Conservation (phyloP, 2,113 vertebrate genomes). For the Upupa epops region DNA sequence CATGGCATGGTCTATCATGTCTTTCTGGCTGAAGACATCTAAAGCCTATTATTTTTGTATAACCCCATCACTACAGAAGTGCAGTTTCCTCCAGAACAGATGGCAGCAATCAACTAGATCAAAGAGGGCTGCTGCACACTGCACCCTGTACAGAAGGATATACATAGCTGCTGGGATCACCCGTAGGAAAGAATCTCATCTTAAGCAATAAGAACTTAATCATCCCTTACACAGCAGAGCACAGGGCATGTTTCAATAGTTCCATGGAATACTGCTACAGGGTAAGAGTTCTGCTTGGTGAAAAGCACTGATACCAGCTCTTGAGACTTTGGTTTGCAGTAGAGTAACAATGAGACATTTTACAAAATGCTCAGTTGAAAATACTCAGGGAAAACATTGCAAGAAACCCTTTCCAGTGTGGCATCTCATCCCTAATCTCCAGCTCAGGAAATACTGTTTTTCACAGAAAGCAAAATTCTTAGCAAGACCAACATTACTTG, state of each 20-base stretch:
- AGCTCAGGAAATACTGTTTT: neutral
- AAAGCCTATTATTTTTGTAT: neutral
- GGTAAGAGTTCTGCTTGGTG: neutral
- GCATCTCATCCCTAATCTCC: neutral
- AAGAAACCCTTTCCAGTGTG: neutral
- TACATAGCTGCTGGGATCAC: neutral
- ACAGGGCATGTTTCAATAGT: neutral
- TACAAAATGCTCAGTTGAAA: neutral
- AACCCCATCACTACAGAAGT: neutral
- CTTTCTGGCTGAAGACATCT: neutral
- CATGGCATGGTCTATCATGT: neutral
- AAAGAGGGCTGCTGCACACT: accelerated
- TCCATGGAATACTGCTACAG: neutral
- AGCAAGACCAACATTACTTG: neutral
- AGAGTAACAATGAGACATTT: neutral
- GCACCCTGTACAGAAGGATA: neutral
- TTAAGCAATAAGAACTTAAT: neutral
- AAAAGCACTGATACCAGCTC: neutral
- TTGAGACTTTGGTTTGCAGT: neutral
- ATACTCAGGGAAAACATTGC: neutral
- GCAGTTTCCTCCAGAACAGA: neutral
- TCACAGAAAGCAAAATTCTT: neutral
- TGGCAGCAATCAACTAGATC: neutral
- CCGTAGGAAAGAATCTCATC: neutral
- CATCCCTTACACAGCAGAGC: neutral